Conservation (phyloP, 92 coral and sea anemone species). For the Meandrina meandrites region DNA sequence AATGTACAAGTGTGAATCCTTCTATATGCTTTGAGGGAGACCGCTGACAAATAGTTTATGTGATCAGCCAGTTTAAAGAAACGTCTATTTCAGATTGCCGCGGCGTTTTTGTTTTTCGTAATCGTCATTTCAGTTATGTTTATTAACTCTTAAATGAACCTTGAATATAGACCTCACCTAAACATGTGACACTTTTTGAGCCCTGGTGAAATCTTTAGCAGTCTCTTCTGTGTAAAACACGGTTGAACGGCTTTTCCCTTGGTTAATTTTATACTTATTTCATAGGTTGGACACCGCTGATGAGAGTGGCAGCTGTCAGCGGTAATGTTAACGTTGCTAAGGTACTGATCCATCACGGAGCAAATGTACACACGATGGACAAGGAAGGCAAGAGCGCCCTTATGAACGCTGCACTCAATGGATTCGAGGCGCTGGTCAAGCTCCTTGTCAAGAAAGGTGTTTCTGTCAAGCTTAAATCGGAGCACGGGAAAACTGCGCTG, state of each 20-base stretch:
- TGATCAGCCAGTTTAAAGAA: no score
- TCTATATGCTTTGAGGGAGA: no score
- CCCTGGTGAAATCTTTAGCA: no score
- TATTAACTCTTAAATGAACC: no score
- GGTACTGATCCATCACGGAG: conserved; percentile 92
- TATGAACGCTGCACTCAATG: conserved; percentile 96
- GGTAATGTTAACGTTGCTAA: conserved; percentile 87
- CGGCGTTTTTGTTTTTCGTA: no score
- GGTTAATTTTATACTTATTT: background rate
- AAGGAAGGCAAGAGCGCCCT: conserved; percentile 86
- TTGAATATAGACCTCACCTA: no score
- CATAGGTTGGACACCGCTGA: conserved; percentile 95
- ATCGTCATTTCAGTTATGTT: no score
- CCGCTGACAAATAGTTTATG: no score
- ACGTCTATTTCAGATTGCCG: no score
- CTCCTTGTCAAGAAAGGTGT: conserved; percentile 90
- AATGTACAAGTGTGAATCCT: no score
- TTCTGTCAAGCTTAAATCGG: conserved; percentile 64
- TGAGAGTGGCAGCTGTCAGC: conserved; percentile 84
- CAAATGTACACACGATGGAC: conserved; percentile 89
- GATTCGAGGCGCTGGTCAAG: conserved; percentile 87
- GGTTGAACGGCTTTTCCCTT: background rate
- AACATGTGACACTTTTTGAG: no score
- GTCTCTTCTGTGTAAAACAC: background rate
- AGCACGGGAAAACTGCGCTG: conserved; percentile 91